Conservation (phyloP, 2,113 vertebrate genomes). For the Larimichthys polyactis region DNA sequence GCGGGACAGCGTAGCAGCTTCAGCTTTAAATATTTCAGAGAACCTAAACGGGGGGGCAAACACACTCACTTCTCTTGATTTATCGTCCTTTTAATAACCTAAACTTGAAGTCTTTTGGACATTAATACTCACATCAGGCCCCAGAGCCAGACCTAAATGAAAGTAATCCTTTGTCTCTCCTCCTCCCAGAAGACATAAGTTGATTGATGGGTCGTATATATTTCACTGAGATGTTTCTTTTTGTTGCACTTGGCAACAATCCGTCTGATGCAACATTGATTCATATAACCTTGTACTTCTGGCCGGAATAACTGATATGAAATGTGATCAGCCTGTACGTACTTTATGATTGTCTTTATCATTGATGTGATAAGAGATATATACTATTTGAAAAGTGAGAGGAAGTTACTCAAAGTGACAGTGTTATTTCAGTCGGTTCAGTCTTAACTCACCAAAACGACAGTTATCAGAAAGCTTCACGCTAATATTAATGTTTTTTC, state of each 20-base stretch:
- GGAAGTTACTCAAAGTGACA: background rate
- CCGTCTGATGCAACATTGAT: background rate
- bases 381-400: background rate
- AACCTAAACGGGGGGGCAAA: background rate
- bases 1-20: background rate
- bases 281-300: background rate
- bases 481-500: background rate
- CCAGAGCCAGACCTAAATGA: constrained; percentile 27
- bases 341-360: background rate
- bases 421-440: background rate
- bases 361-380: no score
- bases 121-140: background rate
- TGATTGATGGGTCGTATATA: constrained; percentile 6
- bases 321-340: background rate
- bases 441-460: background rate
- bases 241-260: constrained; percentile 4
- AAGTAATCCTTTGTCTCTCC: constrained; percentile 22
- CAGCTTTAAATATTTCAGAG: background rate
- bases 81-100: background rate
- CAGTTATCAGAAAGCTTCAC: background rate
- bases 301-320: background rate
- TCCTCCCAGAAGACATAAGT: constrained; percentile 13
- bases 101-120: background rate
- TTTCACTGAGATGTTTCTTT: background rate
- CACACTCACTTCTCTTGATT: background rate